Conservation (phyloP, 2,888 invertebrate genomes). For the Cryptocephalus moraei region DNA sequence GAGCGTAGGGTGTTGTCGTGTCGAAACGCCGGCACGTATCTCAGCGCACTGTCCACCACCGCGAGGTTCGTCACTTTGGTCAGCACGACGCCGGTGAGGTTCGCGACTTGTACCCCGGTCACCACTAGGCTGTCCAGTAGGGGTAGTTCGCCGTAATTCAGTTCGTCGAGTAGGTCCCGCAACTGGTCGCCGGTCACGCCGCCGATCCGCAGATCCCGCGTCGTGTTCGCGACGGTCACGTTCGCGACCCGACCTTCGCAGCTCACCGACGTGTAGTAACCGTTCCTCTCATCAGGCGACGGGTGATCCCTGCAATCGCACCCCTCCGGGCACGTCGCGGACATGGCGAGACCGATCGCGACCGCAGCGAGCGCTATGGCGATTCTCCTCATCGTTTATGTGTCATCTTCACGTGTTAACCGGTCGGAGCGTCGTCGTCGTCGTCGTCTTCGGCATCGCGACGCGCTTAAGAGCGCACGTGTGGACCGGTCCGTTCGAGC, state of each 20-base stretch:
- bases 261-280: slow-evolving; percentile 14
- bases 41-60: slow-evolving; percentile 19
- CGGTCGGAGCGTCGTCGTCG: too few relatives aligned
- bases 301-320: slow-evolving; percentile 26
- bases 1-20: slow-evolving; percentile 38
- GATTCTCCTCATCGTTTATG: not conserved
- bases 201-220: slow-evolving; percentile 16
- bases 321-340: slow-evolving; percentile 24
- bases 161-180: slow-evolving; percentile 8
- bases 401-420: too few relatives aligned
- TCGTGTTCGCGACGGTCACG: slow-evolving; percentile 17
- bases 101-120: slow-evolving; percentile 11
- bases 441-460: too few relatives aligned
- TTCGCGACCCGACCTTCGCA: slow-evolving; percentile 12
- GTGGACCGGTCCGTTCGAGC: too few relatives aligned
- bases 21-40: slow-evolving; percentile 14
- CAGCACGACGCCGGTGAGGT: not conserved
- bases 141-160: slow-evolving; percentile 12
- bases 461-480: too few relatives aligned
- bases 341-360: not conserved
- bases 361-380: not conserved
- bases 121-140: slow-evolving; percentile 15
- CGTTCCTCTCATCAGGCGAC: slow-evolving; percentile 8
- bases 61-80: slow-evolving; percentile 15
- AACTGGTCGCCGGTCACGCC: slow-evolving; percentile 13